These are phyloP conservation scores for Cyprinodon diabolis DNA, from an alignment of 2,797 vertebrate species.

Conservation along the genomic window DNA sequence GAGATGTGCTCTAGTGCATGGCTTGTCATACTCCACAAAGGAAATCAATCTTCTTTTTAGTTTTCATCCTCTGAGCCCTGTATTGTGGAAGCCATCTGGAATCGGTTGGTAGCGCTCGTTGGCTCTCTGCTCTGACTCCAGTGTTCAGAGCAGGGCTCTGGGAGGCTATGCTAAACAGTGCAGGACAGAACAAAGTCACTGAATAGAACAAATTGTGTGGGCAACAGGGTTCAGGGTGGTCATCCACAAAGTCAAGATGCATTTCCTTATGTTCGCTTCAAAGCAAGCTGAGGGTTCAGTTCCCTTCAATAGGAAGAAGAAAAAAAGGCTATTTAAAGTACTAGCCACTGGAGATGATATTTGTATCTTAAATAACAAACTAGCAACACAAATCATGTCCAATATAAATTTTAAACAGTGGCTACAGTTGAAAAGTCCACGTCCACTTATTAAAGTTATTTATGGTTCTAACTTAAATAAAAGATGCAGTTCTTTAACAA, in stretches of 20 bases:
- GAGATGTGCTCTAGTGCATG: conserved; percentile 71
- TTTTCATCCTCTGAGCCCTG: conserved; percentile 73
- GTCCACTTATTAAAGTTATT: not conserved
- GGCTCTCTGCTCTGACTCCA: conserved; percentile 53
- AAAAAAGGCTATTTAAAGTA: conserved; percentile 22
- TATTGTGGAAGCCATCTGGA: conserved; percentile 80
- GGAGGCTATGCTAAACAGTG: conserved; percentile 66
- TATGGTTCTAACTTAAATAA: not conserved
- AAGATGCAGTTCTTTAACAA: too few species aligned
- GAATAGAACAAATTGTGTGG: conserved; percentile 78
- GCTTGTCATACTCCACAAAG: conserved; percentile 80
- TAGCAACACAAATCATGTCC: not conserved
- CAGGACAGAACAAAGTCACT: conserved; percentile 70
- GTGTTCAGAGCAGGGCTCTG: conserved; percentile 55
- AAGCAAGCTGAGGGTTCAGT: conserved; percentile 36
- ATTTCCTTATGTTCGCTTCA: conserved; percentile 60
- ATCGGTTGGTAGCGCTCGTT: conserved; percentile 72
- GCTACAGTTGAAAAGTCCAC: not conserved
- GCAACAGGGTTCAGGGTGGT: conserved; percentile 65
- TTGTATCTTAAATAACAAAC: not conserved
- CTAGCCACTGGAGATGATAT: conserved; percentile 8
- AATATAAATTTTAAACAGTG: not conserved
- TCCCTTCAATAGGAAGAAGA: conserved; percentile 23
- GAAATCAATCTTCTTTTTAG: conserved; percentile 85
- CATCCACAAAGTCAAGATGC: conserved; percentile 71